Evolutionary conservation across 92 coral and sea anemone species (phyloP), one percentile per base, ranked within the genome.

Genomic region (Bergia sp.): DNA sequence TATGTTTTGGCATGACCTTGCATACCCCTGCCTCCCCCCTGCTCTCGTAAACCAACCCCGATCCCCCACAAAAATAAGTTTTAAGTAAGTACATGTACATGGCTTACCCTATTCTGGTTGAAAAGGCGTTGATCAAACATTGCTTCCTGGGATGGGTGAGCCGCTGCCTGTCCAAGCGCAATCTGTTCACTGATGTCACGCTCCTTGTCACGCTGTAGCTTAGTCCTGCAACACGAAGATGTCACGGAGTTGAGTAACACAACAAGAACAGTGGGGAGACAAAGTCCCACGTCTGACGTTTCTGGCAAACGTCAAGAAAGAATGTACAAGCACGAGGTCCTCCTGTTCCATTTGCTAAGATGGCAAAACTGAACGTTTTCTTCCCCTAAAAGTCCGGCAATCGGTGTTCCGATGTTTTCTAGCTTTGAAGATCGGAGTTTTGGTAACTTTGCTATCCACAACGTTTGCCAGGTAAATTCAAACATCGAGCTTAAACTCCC

Each of bases 121-220:
- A 95, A 97, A 75, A 97, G 91, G 77, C 99, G 93, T 83, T 97
- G 99, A 88, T 97, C 99, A 92, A 92, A 97, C 97, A 97, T 89
- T 73, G 97, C 94, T 82, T 97, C 99, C 80, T 97, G 98, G 36
- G 99, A 97, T 40, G 93, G 93, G 18, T 96, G 90, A 20, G 91
- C 95, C 3, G 96, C 96, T 9, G 99, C 98, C 81, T 94, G 93
- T 29, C 99, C 99, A 38, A 97, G 92, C 43, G 99, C 99, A 87
- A 97, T 97, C 92, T 97, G 93, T 81, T 97, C 99, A 93, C 98
- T 97, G 44, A 97, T 95, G 93, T 97, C 99, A 81, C 99, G 97
- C 64, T 97, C 99, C 82, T 95, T 94, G 92, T 97, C 99, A 74
- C 99, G 95, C 86, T 96, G 98, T 44, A 95, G 94, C 86, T 95